A percentile compares a stretch with the other conserved stretches of the same genome.
Conservation (phyloP, 1,140 invertebrate species). For the Danaus melanippus region DNA sequence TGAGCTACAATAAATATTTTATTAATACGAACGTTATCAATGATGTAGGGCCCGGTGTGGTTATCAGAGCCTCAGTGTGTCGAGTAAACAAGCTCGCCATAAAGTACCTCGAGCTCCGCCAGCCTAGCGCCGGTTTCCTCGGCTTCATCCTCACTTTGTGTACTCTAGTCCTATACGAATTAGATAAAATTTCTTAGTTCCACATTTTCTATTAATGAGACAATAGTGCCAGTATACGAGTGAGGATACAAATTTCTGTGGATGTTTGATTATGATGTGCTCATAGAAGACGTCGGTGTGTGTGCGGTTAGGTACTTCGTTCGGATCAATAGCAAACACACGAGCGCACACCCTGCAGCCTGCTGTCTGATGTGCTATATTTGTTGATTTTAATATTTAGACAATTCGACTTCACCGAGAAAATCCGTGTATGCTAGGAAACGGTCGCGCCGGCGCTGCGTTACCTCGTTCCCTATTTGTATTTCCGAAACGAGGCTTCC, state of each 20-base stretch:
- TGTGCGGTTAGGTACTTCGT: slow-evolving; percentile 12
- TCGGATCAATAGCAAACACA: not conserved
- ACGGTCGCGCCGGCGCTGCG: slow-evolving; percentile 40
- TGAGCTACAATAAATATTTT: slow-evolving; percentile 35
- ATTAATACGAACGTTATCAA: slow-evolving; percentile 41
- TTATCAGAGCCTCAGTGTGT: slow-evolving; percentile 38
- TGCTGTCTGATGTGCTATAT: no score
- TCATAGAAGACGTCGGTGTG: slow-evolving; percentile 16
- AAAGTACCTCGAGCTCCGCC: slow-evolving; percentile 18
- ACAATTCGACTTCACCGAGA: no score
- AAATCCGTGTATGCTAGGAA: not conserved
- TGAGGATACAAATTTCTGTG: slow-evolving; percentile 18
- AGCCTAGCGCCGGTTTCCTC: slow-evolving; percentile 12
- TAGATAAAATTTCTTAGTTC: slow-evolving; percentile 11
- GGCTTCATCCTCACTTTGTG: not conserved
- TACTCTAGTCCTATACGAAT: slow-evolving; percentile 7
- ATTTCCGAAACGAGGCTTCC: slow-evolving; percentile 42
- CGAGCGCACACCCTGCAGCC: no score
- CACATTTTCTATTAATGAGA: not conserved
- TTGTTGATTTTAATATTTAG: no score
- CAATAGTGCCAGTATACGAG: slow-evolving; percentile 15
- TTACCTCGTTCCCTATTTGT: slow-evolving; percentile 38
- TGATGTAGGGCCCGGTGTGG: slow-evolving; percentile 37
- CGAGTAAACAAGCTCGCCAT: slow-evolving; percentile 35
- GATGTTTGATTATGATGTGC: slow-evolving; percentile 22